phyloP scores from a whole-genome alignment of 2,113 vertebrate species.

The Triplophysa siluroides region DNA sequence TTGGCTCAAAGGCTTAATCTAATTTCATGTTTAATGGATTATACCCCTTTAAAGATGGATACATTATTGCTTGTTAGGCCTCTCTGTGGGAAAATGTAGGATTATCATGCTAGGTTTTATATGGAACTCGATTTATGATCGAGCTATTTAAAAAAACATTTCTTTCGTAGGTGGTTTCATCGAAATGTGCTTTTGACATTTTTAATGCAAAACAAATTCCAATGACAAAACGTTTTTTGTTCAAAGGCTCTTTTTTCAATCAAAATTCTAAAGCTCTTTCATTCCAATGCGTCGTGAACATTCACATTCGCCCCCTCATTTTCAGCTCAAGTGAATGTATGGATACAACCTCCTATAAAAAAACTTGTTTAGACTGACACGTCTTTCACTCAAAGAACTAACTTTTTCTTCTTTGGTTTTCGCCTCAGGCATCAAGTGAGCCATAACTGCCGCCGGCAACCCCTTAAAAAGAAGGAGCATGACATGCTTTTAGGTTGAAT shows the following conservation, averaged over 20 bases:
- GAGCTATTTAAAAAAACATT: neutral
- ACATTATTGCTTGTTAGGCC: conserved; percentile 37
- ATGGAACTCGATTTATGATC: neutral
- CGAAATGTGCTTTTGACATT: neutral
- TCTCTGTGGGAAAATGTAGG: conserved; percentile 4
- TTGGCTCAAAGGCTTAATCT: conserved; percentile 46
- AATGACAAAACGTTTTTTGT: neutral
- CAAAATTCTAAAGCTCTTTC: neutral
- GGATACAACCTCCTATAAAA: too few species aligned
- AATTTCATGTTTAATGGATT: conserved; percentile 54
- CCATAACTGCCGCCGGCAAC: too few species aligned
- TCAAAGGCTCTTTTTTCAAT: neutral
- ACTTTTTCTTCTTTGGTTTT: too few species aligned
- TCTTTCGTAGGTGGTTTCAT: neutral
- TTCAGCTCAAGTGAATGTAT: too few species aligned
- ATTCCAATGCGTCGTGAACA: too few species aligned
- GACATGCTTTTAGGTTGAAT: too few species aligned
- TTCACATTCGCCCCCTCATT: too few species aligned
- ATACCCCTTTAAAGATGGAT: conserved; percentile 48
- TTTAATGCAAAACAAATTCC: neutral
- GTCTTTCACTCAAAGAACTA: too few species aligned
- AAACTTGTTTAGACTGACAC: too few species aligned
- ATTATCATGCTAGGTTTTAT: neutral
- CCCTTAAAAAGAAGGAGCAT: too few species aligned
- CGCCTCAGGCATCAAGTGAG: too few species aligned